Evolutionary conservation across 2,797 vertebrate species (phyloP), one percentile per base, ranked within the genome.

Genomic region (Sebastes paucispinis): DNA sequence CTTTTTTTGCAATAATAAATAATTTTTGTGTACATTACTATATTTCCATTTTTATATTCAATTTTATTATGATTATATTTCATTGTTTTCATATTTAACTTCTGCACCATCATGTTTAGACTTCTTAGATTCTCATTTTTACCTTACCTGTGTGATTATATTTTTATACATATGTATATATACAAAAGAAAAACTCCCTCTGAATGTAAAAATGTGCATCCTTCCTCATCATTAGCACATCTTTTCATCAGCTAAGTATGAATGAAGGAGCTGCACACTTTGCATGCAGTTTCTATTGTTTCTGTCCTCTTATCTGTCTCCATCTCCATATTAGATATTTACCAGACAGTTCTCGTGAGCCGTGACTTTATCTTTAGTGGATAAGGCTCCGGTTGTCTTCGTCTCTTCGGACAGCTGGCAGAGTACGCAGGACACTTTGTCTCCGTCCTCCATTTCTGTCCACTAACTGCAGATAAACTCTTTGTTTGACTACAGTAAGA

Each of bases 311-410:
- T 0, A 14, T 5, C 27, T 12, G 39, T 16, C 36, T 11, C 16
- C 6, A n/a, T 66, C 34, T 36, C 34, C 34, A 36, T 36, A 36
- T 32, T 9, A 32, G 31, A 32, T 32, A 60, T 29, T 89, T 83
- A 96, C 95, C 90, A 96, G 16, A 50, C 95, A 96, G 83, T 95
- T 93, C 36, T 95, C 90, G n/a, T 96, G 95, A 7, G 94, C 95
- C 0, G 91, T 89, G 1, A 93, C 52, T 0, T 31, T 0, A 0
- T 67, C 59, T 79, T 95, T 94, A 0, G 70, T 89, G 0, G 84
- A 88, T 3, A 96, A 11, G 0, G 85, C 0, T 32, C 95, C 95
- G 6, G 94, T 96, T 2, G 2, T 11, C 0, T 2, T 0, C 4
- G 87, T 87, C 87, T 96, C 94, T 0, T 85, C 47, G 5, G 81